Conservation (phyloP, 2,113 vertebrate genomes). For the Actenoides hombroni region DNA sequence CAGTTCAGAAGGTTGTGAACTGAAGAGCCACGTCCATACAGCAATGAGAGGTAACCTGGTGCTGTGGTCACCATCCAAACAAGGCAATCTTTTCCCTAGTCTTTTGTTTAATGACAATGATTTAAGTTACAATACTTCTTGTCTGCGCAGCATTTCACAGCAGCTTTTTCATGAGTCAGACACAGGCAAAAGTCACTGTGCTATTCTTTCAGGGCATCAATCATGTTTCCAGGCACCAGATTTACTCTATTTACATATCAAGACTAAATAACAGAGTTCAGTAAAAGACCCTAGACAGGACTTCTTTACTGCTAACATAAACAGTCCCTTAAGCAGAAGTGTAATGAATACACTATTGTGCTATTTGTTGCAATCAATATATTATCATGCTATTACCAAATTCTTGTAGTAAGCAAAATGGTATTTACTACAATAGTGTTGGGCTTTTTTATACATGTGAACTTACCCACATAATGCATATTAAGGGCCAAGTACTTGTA, state of each 20-base stretch:
- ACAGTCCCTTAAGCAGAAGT: not conserved
- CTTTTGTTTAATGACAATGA: not conserved
- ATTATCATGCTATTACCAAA: not conserved
- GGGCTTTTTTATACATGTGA: not conserved
- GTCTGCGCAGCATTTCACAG: not conserved
- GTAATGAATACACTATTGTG: not conserved
- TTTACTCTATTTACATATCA: not conserved
- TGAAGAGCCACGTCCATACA: not conserved
- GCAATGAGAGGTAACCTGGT: not conserved
- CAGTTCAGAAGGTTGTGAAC: not conserved
- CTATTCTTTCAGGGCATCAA: not conserved
- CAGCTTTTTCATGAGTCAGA: not conserved
- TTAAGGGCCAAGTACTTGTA: constrained; percentile 99
- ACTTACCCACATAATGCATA: constrained; percentile 98
- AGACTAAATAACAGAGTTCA: not conserved
- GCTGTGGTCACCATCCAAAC: not conserved
- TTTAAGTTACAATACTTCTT: not conserved
- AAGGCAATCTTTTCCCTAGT: not conserved
- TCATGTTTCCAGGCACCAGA: not conserved
- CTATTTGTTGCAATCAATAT: not conserved
- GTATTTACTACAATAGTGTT: not conserved
- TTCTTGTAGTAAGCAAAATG: not conserved
- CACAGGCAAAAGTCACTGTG: not conserved
- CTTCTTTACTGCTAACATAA: not conserved
- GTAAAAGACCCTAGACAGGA: not conserved